Conservation (phyloP, 2,888 invertebrate genomes). For the Pelosia muscerda region DNA sequence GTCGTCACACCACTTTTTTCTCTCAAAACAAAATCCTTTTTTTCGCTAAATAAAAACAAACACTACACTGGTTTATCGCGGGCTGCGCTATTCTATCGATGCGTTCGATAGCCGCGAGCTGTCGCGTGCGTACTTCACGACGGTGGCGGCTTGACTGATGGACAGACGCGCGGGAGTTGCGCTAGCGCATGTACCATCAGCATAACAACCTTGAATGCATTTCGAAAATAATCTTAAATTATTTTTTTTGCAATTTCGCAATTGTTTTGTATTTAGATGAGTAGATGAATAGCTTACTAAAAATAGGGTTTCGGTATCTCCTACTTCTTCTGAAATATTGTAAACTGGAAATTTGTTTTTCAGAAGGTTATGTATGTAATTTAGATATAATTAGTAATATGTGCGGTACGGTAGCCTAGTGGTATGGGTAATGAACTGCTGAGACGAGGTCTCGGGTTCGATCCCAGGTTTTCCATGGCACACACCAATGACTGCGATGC, state of each 20-base stretch:
- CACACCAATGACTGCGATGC: no score
- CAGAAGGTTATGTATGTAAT: slow-evolving; percentile 1
- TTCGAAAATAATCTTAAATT: slow-evolving; percentile 74
- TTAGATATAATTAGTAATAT: background rate
- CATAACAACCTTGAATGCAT: slow-evolving; percentile 66
- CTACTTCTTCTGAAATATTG: background rate
- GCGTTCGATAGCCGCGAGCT: slow-evolving; percentile 56
- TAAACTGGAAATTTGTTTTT: background rate
- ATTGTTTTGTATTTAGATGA: slow-evolving; percentile 32
- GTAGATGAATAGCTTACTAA: slow-evolving; percentile 23
- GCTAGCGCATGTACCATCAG: slow-evolving; percentile 63
- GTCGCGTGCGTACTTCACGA: slow-evolving; percentile 49
- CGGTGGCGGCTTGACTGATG: slow-evolving; percentile 65
- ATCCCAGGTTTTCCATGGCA: no score
- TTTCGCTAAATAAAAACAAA: slow-evolving; percentile 53
- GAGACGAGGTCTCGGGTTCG: no score
- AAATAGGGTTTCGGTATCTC: slow-evolving; percentile 4
- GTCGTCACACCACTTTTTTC: slow-evolving; percentile 60
- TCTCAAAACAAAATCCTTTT: slow-evolving; percentile 59
- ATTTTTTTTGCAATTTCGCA: slow-evolving; percentile 45
- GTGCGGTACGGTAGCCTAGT: no score
- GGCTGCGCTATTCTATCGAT: slow-evolving; percentile 62
- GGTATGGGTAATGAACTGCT: no score
- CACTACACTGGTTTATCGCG: slow-evolving; percentile 69
- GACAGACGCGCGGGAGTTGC: slow-evolving; percentile 52